A percentile compares a stretch with the other conserved stretches of the same genome.
Evolutionary conservation across 64 coral and sea anemone species (phyloP).

Genomic region (Platygyra sinensis): DNA sequence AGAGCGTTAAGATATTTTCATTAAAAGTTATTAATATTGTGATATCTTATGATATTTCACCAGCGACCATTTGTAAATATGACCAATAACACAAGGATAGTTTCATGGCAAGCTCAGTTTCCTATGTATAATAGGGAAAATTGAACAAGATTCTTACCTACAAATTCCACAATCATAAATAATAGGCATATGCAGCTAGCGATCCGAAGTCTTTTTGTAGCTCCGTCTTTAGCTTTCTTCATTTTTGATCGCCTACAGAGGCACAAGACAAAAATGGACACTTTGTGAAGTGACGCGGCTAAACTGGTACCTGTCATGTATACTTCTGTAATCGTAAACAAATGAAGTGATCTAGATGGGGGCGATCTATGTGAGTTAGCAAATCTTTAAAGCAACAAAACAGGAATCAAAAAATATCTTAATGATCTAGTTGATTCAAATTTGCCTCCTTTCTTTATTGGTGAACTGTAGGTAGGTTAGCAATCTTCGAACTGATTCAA

Average conservation of each 20-base stretch:
- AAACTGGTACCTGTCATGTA: constrained; percentile 2
- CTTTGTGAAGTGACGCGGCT: not conserved
- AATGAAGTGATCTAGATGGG: not conserved
- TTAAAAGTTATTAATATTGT: not conserved
- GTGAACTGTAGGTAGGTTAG: no score
- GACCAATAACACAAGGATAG: not conserved
- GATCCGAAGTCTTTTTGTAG: constrained; percentile 47
- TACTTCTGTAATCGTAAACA: not conserved
- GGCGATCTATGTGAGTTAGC: no score
- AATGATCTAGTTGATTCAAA: no score
- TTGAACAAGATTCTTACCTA: constrained; percentile 49
- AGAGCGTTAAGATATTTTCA: no score
- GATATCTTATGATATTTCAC: not conserved
- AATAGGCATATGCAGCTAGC: constrained; percentile 64
- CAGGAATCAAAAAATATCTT: not conserved
- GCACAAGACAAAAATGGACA: not conserved
- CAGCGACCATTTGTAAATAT: not conserved
- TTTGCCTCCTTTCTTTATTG: no score
- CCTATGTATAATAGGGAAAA: not conserved
- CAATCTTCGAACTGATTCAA: no score
- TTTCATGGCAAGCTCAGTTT: not conserved
- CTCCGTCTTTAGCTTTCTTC: constrained; percentile 44
- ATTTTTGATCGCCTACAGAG: not conserved
- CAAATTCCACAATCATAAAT: constrained; percentile 80
- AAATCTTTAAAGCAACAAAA: no score